Conservation (phyloP, 2,888 invertebrate species). For the Saturnia pavonia region DNA sequence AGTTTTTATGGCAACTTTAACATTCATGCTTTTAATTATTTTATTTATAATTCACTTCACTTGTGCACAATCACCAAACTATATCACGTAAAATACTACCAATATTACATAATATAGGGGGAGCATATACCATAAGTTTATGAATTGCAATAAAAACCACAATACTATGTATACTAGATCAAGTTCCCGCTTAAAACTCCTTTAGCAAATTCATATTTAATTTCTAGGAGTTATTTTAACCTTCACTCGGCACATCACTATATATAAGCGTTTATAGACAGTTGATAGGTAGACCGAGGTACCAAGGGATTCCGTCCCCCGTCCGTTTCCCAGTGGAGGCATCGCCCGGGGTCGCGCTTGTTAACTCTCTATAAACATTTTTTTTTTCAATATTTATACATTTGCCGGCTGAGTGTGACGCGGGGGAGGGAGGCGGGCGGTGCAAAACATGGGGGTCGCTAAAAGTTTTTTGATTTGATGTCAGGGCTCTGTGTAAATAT, state of each 20-base stretch:
- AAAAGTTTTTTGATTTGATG: slow-evolving; percentile 26
- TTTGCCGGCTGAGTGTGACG: slow-evolving; percentile 14
- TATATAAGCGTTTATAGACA: background rate
- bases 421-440: slow-evolving; percentile 27
- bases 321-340: background rate
- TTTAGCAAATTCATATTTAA: too few species aligned
- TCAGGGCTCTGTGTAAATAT: slow-evolving; percentile 19
- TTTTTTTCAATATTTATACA: slow-evolving; percentile 40
- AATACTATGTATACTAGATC: too few species aligned
- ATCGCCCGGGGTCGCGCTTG: slow-evolving; percentile 26
- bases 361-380: slow-evolving; percentile 56
- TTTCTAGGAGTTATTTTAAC: background rate
- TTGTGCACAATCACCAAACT: too few species aligned
- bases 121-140: too few species aligned
- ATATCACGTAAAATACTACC: too few species aligned
- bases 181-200: too few species aligned
- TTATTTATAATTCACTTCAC: too few species aligned
- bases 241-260: background rate
- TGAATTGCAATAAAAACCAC: too few species aligned
- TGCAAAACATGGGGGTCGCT: slow-evolving; percentile 31
- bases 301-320: background rate
- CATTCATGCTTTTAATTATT: too few species aligned
- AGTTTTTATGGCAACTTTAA: too few species aligned
- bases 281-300: background rate
- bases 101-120: too few species aligned